phyloP scores from a whole-genome alignment of 1,140 invertebrate species.

The Aphelenchoides fujianensis region DNA sequence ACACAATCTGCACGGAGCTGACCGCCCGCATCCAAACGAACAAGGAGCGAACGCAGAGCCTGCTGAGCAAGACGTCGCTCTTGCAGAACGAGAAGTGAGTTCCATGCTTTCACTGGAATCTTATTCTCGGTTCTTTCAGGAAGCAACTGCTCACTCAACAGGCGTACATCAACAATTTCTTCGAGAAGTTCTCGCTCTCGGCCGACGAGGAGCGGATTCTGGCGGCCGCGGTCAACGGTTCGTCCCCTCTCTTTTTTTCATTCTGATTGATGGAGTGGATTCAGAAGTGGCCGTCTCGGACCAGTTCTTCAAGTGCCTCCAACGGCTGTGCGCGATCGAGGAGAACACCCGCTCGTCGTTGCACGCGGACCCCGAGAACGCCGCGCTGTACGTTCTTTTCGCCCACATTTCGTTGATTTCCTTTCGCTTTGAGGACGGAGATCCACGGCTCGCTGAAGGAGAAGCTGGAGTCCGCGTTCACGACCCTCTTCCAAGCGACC shows the following conservation, averaged over 20 bases:
- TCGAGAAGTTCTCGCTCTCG: conserved; percentile 54
- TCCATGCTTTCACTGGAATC: conserved; percentile 22
- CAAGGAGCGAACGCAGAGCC: conserved; percentile 56
- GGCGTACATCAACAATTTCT: conserved; percentile 51
- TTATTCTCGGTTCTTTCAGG: conserved; percentile 27
- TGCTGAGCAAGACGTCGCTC: conserved; percentile 51
- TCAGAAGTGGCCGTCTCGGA: conserved; percentile 39
- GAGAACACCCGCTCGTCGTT: conserved; percentile 42
- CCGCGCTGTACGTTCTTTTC: conserved; percentile 43
- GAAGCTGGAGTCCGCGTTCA: conserved; percentile 48
- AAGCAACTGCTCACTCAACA: conserved; percentile 51
- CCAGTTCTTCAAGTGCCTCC: conserved; percentile 41
- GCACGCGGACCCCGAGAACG: conserved; percentile 47
- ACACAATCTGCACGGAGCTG: conserved; percentile 54
- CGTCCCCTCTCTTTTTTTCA: too few species aligned
- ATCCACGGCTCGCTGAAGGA: conserved; percentile 41
- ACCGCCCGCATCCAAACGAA: conserved; percentile 58
- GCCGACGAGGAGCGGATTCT: conserved; percentile 19
- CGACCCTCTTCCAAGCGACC: conserved; percentile 45
- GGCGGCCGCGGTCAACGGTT: not conserved
- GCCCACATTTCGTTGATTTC: not conserved
- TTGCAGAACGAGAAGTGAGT: conserved; percentile 55
- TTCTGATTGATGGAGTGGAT: conserved; percentile 8
- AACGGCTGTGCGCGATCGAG: conserved; percentile 37
- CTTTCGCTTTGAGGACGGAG: conserved; percentile 39